These are phyloP conservation scores for Vimba vimba DNA, from an alignment of 2,113 vertebrate species.

Conservation along the genomic window DNA sequence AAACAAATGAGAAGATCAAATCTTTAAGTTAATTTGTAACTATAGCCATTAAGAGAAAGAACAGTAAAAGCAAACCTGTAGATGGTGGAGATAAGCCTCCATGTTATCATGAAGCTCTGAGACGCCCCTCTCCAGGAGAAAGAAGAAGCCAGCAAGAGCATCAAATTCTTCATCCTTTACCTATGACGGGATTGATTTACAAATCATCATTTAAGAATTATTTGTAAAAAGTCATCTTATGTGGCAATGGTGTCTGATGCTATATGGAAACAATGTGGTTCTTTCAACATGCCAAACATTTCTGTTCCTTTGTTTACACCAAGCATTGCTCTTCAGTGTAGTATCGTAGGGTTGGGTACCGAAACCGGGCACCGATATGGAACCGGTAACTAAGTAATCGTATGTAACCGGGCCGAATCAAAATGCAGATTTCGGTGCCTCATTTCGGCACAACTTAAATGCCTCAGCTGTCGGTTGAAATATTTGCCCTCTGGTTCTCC, in stretches of 20 bases:
- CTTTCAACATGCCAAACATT: not conserved
- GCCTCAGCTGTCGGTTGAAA: no score
- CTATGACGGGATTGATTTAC: slow-evolving; percentile 64
- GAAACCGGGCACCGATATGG: no score
- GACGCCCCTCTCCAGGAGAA: slow-evolving; percentile 81
- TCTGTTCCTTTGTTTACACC: slow-evolving; percentile 8
- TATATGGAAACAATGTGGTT: not conserved
- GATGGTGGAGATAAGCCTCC: slow-evolving; percentile 78
- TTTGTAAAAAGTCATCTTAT: not conserved
- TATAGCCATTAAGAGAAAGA: not conserved
- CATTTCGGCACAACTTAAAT: no score
- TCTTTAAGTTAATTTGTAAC: not conserved
- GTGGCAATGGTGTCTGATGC: not conserved
- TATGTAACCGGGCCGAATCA: no score
- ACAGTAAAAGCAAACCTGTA: slow-evolving; percentile 76
- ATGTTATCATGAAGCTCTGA: slow-evolving; percentile 82
- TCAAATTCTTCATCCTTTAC: slow-evolving; percentile 89
- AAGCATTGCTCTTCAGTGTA: not conserved
- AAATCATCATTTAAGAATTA: not conserved
- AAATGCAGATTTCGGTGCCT: no score
- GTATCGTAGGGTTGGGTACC: not conserved
- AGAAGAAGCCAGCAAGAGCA: slow-evolving; percentile 83
- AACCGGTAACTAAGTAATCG: no score
- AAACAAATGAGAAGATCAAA: not conserved
- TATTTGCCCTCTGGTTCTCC: no score